phyloP scores from a whole-genome alignment of 2,888 invertebrate species.

The Colletes collaris region DNA sequence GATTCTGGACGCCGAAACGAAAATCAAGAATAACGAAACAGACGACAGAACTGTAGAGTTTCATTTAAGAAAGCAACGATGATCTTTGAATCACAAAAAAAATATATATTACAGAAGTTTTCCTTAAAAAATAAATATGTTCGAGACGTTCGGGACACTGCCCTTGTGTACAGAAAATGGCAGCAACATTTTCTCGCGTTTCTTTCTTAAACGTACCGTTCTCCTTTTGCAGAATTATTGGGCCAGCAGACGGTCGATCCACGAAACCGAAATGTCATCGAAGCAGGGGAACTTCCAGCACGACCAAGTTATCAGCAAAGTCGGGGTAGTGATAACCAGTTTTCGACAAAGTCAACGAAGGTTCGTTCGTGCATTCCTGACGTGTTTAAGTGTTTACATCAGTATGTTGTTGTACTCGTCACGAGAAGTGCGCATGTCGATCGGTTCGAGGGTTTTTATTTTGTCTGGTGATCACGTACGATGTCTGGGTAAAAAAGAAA shows the following conservation, averaged over 20 bases:
- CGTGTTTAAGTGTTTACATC: conserved; percentile 49
- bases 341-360: conserved; percentile 94
- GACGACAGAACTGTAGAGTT: too few species aligned
- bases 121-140: too few species aligned
- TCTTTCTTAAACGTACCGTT: neutral
- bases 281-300: conserved; percentile 73
- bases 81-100: too few species aligned
- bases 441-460: conserved; percentile 19
- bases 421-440: conserved; percentile 44
- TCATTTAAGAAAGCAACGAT: too few species aligned
- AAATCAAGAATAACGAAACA: too few species aligned
- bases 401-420: conserved; percentile 37
- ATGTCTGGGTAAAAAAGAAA: neutral
- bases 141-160: too few species aligned
- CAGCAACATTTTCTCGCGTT: too few species aligned
- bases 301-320: conserved; percentile 84
- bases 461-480: conserved; percentile 13
- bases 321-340: conserved; percentile 95
- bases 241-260: conserved; percentile 83
- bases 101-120: too few species aligned
- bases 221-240: conserved; percentile 82
- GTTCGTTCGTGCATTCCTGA: conserved; percentile 82
- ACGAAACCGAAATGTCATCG: conserved; percentile 79
- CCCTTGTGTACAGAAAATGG: too few species aligned
- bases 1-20: too few species aligned